Percentiles rank a stretch among this genome's conserved stretches.
Conservation (phyloP, 2,113 vertebrate species). For the Amazona guildingii region DNA sequence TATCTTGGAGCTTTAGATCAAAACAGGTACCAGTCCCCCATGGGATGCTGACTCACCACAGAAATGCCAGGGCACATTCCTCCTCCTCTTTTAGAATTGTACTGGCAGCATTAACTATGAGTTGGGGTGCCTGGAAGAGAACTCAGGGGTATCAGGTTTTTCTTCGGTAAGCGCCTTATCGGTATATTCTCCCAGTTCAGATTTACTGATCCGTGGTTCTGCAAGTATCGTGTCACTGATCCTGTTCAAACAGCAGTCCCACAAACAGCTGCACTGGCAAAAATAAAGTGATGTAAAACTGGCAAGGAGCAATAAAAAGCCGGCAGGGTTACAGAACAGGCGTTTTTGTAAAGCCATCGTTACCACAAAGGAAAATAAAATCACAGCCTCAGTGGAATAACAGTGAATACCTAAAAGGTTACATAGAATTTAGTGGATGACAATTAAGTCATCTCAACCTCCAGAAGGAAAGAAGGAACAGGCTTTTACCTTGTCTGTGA, state of each 20-base stretch:
- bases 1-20: not conserved
- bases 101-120: fast-evolving
- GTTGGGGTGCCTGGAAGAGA: not conserved
- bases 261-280: not conserved
- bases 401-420: not conserved
- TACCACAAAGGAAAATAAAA: not conserved
- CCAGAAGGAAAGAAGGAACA: not conserved
- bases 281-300: not conserved
- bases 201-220: not conserved
- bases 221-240: fast-evolving
- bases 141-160: not conserved
- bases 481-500: not conserved
- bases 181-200: not conserved
- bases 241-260: not conserved
- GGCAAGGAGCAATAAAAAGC: not conserved
- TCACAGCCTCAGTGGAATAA: not conserved
- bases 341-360: fast-evolving
- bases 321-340: not conserved
- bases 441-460: not conserved
- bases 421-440: not conserved
- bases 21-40: not conserved
- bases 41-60: not conserved
- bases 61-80: not conserved
- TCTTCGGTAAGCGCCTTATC: not conserved
- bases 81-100: not conserved